Base-by-base conservation (phyloP, 23 tunicate genomes). In the Clavelina lepadiformis region DNA sequence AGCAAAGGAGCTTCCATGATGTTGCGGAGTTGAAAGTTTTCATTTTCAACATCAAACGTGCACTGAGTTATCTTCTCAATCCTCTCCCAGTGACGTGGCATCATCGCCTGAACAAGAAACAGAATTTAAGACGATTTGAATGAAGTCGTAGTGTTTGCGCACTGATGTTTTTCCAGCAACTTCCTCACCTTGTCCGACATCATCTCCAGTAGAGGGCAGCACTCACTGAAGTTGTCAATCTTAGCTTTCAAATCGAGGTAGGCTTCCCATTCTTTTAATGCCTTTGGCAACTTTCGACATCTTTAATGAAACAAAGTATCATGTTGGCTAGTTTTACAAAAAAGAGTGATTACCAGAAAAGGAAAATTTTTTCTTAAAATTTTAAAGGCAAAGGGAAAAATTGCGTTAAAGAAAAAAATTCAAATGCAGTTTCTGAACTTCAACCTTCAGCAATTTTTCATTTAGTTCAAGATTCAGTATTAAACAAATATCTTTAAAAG, bases 1-100 rank as follows among this genome's bases (percentile, higher is more conserved):
- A 85, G 74, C 61, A 85, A 52, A 23, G 94, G 84, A 46, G 94
- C 94, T 46, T 85, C 94, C 94, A 85, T 85, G 75, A 85, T 79
- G 53, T 65, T 72, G 19, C 94, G 74, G 23, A 85, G 84, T 27
- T 51, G 69, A 47, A 85, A 85, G 65, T 77, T 69, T 70, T 85
- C 94, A 37, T 85, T 79, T 38, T 85, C 94, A 27, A 85, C 76
- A 36, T 79, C 79, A 54, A 85, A 85, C 5, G 60, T 50, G 62
- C 69, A 66, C 5, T 60, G 37, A 3, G 84, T 78, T 51, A 85
- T 57, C 58, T 70, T 73, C 63, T 85, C 94, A 32, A 85, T 85
- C 51, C 94, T 37, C 25, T 76, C 94, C 94, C 94, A 85, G 56
- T 85, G 94, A 7, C 94, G 68, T 19, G 74, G 68, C 84, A 85